Conservation (phyloP, 2,888 invertebrate species). For the Gibbula magus region DNA sequence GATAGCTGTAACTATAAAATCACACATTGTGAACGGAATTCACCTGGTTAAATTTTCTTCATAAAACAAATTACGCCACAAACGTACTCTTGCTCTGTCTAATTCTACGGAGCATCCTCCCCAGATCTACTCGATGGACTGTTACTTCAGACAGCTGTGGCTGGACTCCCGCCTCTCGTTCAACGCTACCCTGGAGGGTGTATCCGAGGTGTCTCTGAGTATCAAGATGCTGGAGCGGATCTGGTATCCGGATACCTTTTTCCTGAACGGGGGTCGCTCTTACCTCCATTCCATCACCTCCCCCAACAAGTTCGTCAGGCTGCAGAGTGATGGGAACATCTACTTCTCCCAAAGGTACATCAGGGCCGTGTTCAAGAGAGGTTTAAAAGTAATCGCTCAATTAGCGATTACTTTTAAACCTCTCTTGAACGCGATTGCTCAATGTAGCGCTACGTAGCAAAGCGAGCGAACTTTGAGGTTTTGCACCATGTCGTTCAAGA, state of each 20-base stretch:
- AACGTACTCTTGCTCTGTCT: too few species aligned
- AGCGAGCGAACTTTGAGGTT: too few species aligned
- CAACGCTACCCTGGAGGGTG: slow-evolving; percentile 48
- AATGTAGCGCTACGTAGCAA: too few species aligned
- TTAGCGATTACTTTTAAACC: too few species aligned
- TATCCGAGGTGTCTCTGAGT: slow-evolving; percentile 56
- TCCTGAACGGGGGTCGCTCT: slow-evolving; percentile 95
- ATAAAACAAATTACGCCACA: too few species aligned
- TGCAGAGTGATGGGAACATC: slow-evolving; percentile 92
- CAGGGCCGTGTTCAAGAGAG: too few species aligned
- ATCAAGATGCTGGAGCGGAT: slow-evolving; percentile 67
- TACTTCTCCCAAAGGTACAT: slow-evolving; percentile 92
- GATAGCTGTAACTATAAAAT: too few species aligned
- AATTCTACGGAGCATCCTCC: not conserved
- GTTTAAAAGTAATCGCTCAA: too few species aligned
- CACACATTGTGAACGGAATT: too few species aligned
- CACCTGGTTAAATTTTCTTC: too few species aligned
- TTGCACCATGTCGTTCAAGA: too few species aligned
- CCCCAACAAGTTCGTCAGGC: slow-evolving; percentile 92
- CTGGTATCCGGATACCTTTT: slow-evolving; percentile 76
- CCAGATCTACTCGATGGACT: slow-evolving; percentile 61
- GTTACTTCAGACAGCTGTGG: slow-evolving; percentile 65
- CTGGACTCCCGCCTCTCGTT: slow-evolving; percentile 57
- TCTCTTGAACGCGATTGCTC: too few species aligned
- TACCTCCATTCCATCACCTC: slow-evolving; percentile 96